Evolutionary conservation across 2,113 vertebrate genomes (phyloP), one percentile per base, ranked within the genome.

Genomic region (Paramormyrops kingsleyae): DNA sequence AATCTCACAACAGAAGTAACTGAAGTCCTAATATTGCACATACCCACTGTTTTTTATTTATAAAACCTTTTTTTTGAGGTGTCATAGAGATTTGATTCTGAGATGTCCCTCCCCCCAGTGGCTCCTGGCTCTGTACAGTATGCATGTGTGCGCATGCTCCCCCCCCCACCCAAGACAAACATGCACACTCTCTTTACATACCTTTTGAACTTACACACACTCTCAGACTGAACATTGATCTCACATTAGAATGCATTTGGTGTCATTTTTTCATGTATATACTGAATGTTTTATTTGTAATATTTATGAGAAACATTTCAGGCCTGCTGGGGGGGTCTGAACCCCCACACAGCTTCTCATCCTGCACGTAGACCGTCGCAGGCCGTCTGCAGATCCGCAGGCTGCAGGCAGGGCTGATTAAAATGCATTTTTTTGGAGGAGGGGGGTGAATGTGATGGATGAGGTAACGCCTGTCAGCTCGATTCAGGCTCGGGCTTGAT

Each of bases 371-470:
- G 17, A 27, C 46, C 12, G 21, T 56, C 13, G 12, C 39, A 46
- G n/a, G n/a, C 77, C 39, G 12, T 21, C 39, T 84, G 77, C 74
- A 89, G 88, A 50, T 35, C 53, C 42, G 50, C 47, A 12, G 90
- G 80, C 92, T 83, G 92, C 92, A 94, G 91, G 93, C 59, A 5
- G 90, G 91, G 91, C 90, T 94, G 93, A 93, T 95, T 92, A 89
- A 94, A 92, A 90, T 89, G 91, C 91, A 93, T 94, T 53, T 94
- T 59, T 89, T 94, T 90, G 87, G 91, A 90, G 89, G 90, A 93
- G 94, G 92, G 93, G 92, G 92, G 92, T 92, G 88, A 88, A 88
- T 91, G 91, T 92, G 93, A 94, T 93, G 94, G 91, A 94, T 94
- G 91, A 94, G 92, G 92, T 93, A 94, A 92, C 92, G 90, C 89